A percentile compares a stretch with the other conserved stretches of the same genome.
phyloP scores from a whole-genome alignment of 2,113 vertebrate species.

The Ginglymostoma cirratum region DNA sequence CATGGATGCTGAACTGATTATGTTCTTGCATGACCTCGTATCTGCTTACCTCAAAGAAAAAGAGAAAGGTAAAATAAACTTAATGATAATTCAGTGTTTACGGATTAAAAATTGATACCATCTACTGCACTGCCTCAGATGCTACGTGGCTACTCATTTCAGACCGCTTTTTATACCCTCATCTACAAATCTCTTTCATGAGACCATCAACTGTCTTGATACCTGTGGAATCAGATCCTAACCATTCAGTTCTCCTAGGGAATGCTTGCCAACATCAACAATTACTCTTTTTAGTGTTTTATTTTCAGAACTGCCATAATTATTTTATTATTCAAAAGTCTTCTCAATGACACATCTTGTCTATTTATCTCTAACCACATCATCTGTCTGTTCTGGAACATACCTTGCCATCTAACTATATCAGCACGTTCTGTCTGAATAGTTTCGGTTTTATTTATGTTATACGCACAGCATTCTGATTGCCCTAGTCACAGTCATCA shows the following conservation, averaged over 20 bases:
- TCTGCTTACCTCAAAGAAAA: constrained; percentile 98
- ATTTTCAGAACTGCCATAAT: not conserved
- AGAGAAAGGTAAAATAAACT: constrained; percentile 78
- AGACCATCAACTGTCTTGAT: not conserved
- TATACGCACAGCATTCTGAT: not conserved
- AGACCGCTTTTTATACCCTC: not conserved
- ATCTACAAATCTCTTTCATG: not conserved
- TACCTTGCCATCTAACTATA: not conserved
- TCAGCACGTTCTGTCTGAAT: not conserved
- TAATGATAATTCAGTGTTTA: not conserved
- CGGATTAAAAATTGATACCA: not conserved
- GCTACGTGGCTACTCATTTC: not conserved
- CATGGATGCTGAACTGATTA: constrained; percentile 98
- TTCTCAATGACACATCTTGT: not conserved
- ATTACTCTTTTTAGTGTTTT: not conserved
- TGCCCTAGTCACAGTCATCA: not conserved
- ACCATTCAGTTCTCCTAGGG: not conserved
- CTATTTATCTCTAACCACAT: not conserved
- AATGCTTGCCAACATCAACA: not conserved
- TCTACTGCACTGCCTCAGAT: not conserved
- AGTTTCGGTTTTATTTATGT: not conserved
- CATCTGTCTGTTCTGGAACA: not conserved
- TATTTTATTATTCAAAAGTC: not conserved
- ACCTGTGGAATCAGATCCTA: not conserved
- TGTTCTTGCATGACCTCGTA: constrained; percentile 96